A percentile compares a stretch with the other conserved stretches of the same genome.
phyloP scores from a whole-genome alignment of 2,797 vertebrate genomes.

The Antrozous pallidus region DNA sequence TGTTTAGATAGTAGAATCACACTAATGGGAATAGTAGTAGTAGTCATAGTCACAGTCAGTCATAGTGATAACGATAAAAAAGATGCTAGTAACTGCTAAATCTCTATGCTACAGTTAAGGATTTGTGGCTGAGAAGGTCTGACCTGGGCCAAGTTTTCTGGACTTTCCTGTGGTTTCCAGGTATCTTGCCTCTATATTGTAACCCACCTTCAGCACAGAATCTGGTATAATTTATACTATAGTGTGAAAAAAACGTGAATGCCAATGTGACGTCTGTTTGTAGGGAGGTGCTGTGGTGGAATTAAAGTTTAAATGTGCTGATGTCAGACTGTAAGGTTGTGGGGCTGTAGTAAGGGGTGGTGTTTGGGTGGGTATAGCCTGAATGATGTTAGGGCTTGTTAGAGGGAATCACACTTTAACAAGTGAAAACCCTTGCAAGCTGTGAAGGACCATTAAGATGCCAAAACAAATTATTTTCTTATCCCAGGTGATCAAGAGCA shows the following conservation, averaged over 20 bases:
- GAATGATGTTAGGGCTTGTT: neutral
- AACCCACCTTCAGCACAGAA: neutral
- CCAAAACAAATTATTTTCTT: conserved; percentile 19
- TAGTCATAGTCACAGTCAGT: neutral
- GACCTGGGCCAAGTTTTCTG: neutral
- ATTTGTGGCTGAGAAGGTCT: neutral
- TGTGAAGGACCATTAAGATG: neutral
- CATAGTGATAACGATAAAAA: neutral
- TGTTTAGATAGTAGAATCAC: neutral
- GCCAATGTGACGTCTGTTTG: conserved; percentile 11
- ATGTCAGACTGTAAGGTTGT: neutral
- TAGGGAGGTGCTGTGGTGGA: neutral
- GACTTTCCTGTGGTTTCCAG: neutral
- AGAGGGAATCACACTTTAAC: neutral
- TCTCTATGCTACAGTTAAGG: neutral
- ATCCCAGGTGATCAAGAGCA: neutral
- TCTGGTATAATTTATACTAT: neutral
- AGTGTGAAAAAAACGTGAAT: neutral
- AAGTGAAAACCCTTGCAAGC: neutral
- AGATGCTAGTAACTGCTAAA: neutral
- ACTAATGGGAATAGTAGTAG: neutral
- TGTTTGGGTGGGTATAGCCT: neutral
- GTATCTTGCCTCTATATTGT: neutral
- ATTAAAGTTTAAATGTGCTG: neutral
- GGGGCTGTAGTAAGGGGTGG: too few species aligned